Percentiles rank a stretch among this genome's conserved stretches.
Conservation (phyloP, 2,113 vertebrate species). For the Bujurquina vittata region DNA sequence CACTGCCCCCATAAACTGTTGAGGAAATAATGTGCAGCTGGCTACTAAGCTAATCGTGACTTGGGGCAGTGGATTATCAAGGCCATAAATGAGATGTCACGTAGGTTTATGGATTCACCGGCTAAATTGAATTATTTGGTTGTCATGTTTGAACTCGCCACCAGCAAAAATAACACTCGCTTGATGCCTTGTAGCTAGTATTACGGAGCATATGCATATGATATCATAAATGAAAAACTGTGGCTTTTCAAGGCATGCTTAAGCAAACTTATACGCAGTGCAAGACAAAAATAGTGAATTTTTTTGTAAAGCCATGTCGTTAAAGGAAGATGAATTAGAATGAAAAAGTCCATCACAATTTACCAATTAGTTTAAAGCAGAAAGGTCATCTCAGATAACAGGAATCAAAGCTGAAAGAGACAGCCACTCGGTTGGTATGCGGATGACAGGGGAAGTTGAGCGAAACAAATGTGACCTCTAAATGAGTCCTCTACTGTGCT, state of each 20-base stretch:
- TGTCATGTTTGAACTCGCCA: constrained; percentile 30
- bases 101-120: constrained; percentile 34
- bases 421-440: constrained; percentile 50
- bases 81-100: constrained; percentile 31
- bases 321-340: constrained; percentile 16
- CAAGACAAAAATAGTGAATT: background rate
- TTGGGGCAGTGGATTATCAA: constrained; percentile 39
- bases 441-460: constrained; percentile 46
- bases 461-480: constrained; percentile 63
- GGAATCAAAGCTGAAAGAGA: background rate
- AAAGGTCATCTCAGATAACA: constrained; percentile 39
- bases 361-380: constrained; percentile 32
- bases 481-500: constrained; percentile 63
- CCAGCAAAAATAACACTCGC: constrained; percentile 24
- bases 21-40: constrained; percentile 37
- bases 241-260: constrained; percentile 2
- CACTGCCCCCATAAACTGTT: constrained; percentile 25
- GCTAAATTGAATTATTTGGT: constrained; percentile 36
- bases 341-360: constrained; percentile 5
- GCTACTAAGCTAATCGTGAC: constrained; percentile 38
- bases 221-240: constrained; percentile 1
- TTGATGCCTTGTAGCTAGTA: background rate
- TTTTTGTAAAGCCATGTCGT: constrained; percentile 1
- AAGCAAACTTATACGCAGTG: background rate
- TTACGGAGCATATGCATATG: background rate